Base-by-base conservation (phyloP, 2,888 invertebrate genomes). In the Ecdyonurus torrentis region DNA sequence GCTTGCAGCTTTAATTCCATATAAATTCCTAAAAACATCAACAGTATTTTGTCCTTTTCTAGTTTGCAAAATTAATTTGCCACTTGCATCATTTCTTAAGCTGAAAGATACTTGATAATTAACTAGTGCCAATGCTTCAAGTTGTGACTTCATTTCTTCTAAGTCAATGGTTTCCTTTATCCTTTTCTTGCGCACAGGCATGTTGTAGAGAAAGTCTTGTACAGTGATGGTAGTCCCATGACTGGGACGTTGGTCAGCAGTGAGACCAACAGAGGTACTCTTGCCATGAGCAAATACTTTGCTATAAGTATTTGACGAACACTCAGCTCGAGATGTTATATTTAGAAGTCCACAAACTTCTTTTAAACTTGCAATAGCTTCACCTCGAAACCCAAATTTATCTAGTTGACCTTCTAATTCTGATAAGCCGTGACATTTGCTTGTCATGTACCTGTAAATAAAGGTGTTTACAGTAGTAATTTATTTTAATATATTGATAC, bases 171-270 rank as follows among this genome's bases (percentile, higher is more conserved):
- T 71, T 37, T 73, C 70, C 67, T 81, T 77, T 58, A 82, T 74
- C 55, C 76, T 69, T 69, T 80, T 80, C 67, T 78, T 79, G 68
- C 85, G 75, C 22, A 88, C 84, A 1, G 81, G 82, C 15, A 81
- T 71, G 69, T 83, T 83, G 69, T 80, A 76, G 67, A 86, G 76
- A 68, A 87, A 82, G 60, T 83, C 83, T 68, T 79, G 78, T 58
- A 88, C 76, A 61, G 84, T 83, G 10, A 89, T 80, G 10, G 89
- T 89, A 0, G 88, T 88, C 62, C 90, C 90, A 66, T 74, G 75
- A 55, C 83, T 81, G 3, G 86, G 83, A 67, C 87, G 78, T 23
- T 69, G 66, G 3, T 66, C 65, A 10, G 70, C 67, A 62, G 73
- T 70, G 37, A 70, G 68, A 2, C 70, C 66, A n/a, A 79, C 70